phyloP scores from a whole-genome alignment of 1,140 invertebrate species.

The Lineus longissimus region DNA sequence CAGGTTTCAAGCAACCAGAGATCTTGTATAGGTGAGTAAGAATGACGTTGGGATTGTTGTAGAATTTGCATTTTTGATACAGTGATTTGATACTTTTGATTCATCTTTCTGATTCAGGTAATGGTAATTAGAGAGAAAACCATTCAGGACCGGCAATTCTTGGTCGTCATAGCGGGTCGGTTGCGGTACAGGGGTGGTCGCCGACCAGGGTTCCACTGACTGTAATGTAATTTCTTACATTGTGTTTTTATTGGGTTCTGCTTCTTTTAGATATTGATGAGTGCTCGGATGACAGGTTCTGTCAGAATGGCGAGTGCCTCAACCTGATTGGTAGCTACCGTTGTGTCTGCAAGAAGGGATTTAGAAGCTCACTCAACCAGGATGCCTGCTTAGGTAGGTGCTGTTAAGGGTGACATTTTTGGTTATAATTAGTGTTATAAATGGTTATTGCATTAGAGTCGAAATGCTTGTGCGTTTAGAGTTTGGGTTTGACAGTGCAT shows the following conservation, averaged over 20 bases:
- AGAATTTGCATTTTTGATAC: background rate
- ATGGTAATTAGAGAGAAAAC: too few species aligned
- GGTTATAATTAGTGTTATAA: too few species aligned
- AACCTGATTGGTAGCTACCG: constrained; percentile 81
- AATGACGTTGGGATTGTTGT: constrained; percentile 3
- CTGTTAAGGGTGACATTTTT: background rate
- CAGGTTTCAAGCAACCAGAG: constrained; percentile 69
- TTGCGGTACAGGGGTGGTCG: background rate
- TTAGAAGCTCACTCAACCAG: constrained; percentile 66
- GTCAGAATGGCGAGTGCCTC: constrained; percentile 80
- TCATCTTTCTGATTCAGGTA: background rate
- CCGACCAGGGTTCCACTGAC: too few species aligned
- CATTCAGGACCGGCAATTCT: too few species aligned
- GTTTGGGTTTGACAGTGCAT: too few species aligned
- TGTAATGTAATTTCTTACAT: background rate
- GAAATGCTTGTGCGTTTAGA: too few species aligned
- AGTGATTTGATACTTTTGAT: background rate
- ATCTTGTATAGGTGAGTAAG: constrained; percentile 69
- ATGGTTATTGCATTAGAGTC: too few species aligned
- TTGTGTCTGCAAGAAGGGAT: constrained; percentile 83
- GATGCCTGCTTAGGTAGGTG: constrained; percentile 65
- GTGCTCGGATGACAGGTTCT: constrained; percentile 71
- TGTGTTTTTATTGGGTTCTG: background rate
- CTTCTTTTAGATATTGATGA: constrained; percentile 73
- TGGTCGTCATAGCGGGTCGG: too few species aligned